Conservation (phyloP, 2,888 invertebrate genomes). For the Limenitis camilla region DNA sequence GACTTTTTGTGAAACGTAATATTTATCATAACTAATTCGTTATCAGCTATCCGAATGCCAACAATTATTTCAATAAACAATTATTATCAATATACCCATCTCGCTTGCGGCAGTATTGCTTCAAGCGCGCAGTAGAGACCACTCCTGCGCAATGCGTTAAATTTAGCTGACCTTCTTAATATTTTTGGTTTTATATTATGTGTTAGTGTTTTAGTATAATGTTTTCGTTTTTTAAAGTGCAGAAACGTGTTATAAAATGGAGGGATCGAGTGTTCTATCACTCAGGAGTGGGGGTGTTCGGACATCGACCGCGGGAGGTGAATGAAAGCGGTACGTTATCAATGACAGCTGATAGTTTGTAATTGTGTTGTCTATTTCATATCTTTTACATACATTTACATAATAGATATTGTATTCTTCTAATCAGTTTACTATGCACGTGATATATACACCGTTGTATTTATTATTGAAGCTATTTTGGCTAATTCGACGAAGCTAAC, state of each 20-base stretch:
- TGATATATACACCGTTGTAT: too few relatives aligned
- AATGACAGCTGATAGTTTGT: neutral
- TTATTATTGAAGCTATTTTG: too few relatives aligned
- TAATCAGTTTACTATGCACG: too few relatives aligned
- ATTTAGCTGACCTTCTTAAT: conserved; percentile 38
- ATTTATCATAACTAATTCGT: conserved; percentile 7
- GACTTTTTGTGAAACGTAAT: conserved; percentile 3
- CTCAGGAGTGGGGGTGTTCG: conserved; percentile 75
- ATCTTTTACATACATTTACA: neutral
- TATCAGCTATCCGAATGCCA: conserved; percentile 11
- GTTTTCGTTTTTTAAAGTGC: conserved; percentile 44
- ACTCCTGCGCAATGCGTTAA: conserved; percentile 51
- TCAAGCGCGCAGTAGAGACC: conserved; percentile 30
- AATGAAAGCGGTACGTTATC: conserved; percentile 51
- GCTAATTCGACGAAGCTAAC: too few relatives aligned
- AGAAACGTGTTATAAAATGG: conserved; percentile 44
- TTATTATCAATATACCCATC: conserved; percentile 20
- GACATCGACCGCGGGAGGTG: conserved; percentile 65
- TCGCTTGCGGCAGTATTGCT: conserved; percentile 37
- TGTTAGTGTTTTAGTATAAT: conserved; percentile 32
- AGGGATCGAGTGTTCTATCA: conserved; percentile 62
- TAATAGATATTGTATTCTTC: neutral
- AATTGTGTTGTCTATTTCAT: conserved; percentile 1
- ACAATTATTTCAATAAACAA: conserved; percentile 23
- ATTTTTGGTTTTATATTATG: conserved; percentile 12